Percentiles rank a stretch among this genome's conserved stretches.
Evolutionary conservation across 2,113 vertebrate genomes (phyloP).

Genomic region (Passer domesticus): DNA sequence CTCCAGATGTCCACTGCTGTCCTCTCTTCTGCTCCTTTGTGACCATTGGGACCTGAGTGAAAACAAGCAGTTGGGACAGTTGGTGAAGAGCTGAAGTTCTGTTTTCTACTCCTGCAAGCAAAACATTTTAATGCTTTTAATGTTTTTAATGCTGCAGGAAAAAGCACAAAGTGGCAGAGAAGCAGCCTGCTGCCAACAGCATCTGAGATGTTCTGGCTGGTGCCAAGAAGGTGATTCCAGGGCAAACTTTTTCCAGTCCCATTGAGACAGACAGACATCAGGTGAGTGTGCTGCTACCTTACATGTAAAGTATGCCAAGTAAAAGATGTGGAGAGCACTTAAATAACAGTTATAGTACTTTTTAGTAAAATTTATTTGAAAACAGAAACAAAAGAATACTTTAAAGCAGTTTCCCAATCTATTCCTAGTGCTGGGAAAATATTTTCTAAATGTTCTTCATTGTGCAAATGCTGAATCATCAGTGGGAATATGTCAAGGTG

Average conservation of each 20-base stretch:
- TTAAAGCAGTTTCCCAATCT: not conserved
- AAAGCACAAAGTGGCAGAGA: not conserved
- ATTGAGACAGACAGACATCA: not conserved
- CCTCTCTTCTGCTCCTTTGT: not conserved
- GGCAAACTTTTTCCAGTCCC: not conserved
- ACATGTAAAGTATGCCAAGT: rapidly evolving
- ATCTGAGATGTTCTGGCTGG: not conserved
- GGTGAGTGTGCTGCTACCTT: not conserved
- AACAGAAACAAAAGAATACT: not conserved
- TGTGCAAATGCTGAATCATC: not conserved
- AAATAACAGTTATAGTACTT: not conserved
- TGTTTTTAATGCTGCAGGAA: not conserved
- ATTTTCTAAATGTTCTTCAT: not conserved
- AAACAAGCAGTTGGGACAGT: not conserved
- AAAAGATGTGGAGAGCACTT: not conserved
- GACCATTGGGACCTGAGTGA: not conserved
- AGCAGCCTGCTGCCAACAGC: not conserved
- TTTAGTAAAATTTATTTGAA: not conserved
- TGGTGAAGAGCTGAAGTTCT: not conserved
- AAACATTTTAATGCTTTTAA: too few relatives aligned
- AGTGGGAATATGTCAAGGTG: not conserved
- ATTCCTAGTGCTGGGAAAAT: not conserved
- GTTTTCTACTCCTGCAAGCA: not conserved
- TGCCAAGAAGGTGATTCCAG: not conserved
- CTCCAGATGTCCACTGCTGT: not conserved